A percentile compares a stretch with the other conserved stretches of the same genome.
Conservation (phyloP, 2,888 invertebrate genomes). For the Phymatocera aterrima region DNA sequence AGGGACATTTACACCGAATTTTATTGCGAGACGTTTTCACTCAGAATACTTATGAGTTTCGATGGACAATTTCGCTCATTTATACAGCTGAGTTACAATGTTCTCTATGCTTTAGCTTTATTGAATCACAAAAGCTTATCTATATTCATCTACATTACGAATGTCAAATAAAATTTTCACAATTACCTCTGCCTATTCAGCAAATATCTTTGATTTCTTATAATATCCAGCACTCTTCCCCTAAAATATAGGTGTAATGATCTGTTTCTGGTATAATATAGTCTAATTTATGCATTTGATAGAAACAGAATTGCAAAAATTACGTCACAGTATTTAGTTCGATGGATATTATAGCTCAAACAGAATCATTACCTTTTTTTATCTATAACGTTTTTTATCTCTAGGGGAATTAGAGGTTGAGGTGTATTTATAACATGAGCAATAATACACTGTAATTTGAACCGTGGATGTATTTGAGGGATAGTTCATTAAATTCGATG, state of each 20-base stretch:
- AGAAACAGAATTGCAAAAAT: background rate
- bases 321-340: background rate
- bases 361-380: constrained; percentile 32
- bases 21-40: too few species aligned
- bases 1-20: too few species aligned
- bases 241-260: constrained; percentile 29
- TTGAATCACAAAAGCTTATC: background rate
- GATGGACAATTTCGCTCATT: background rate
- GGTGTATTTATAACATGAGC: constrained; percentile 36
- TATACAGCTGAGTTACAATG: background rate
- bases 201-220: constrained; percentile 7
- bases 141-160: background rate
- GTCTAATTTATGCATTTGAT: background rate
- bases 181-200: background rate
- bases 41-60: background rate
- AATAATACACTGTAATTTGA: constrained; percentile 41
- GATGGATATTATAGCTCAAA: constrained; percentile 14
- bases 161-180: background rate
- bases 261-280: constrained; percentile 20
- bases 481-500: constrained; percentile 36
- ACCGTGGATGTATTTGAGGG: constrained; percentile 29
- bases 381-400: constrained; percentile 35
- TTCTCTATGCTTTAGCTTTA: constrained; percentile 1
- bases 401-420: constrained; percentile 45
- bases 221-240: constrained; percentile 40